Percentiles rank a stretch among this genome's conserved stretches.
These are phyloP conservation scores for Seira sanloemensis DNA, from an alignment of 2,888 invertebrate genomes.

Conservation along the genomic window DNA sequence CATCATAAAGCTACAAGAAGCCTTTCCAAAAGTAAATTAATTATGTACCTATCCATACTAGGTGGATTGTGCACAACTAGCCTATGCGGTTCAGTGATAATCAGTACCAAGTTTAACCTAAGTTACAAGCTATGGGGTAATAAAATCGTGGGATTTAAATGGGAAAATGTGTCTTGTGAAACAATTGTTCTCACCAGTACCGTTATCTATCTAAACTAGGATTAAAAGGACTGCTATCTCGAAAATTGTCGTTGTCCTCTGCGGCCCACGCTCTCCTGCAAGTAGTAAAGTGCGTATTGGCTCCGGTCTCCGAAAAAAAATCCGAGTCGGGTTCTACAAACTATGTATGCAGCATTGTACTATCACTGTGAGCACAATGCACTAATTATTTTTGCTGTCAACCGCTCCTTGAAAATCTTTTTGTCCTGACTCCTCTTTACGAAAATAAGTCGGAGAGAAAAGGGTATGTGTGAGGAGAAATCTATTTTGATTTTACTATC, in stretches of 20 bases:
- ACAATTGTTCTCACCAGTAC: background rate
- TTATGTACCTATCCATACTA: no score
- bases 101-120: no score
- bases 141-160: no score
- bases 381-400: background rate
- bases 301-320: background rate
- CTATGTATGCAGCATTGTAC: background rate
- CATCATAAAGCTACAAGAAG: no score
- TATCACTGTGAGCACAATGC: background rate
- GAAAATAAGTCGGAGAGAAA: background rate
- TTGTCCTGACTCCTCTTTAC: background rate
- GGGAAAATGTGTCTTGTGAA: no score
- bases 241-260: slow-evolving; percentile 6
- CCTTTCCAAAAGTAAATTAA: no score
- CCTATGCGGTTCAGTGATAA: no score
- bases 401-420: background rate
- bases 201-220: slow-evolving; percentile 6
- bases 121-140: no score
- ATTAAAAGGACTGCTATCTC: slow-evolving; percentile 10
- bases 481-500: background rate
- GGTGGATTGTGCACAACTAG: no score
- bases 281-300: background rate
- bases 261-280: background rate
- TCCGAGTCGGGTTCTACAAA: background rate
- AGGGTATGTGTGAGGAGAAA: background rate